phyloP scores from a whole-genome alignment of 1,140 invertebrate species.

The Lucilia sericata region DNA sequence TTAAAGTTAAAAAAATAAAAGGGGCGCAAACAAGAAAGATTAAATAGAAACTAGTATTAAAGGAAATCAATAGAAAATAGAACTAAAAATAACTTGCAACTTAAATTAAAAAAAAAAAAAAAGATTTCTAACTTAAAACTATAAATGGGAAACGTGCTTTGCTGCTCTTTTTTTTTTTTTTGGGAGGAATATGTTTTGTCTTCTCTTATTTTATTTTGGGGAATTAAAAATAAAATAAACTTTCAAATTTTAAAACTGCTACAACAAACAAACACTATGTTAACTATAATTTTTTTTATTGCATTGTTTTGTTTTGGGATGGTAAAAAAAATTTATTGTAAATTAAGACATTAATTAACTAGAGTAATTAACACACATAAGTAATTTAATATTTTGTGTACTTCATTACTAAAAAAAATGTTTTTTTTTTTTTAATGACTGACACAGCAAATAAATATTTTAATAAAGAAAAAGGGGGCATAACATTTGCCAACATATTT shows the following conservation, averaged over 20 bases:
- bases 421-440: not conserved
- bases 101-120: not conserved
- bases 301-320: not conserved
- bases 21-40: not conserved
- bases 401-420: not conserved
- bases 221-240: not conserved
- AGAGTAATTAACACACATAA: constrained; percentile 17
- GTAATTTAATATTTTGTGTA: constrained; percentile 14
- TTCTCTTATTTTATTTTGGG: not conserved
- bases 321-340: constrained; percentile 1
- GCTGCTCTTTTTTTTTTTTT: not conserved
- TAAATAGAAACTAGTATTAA: not conserved
- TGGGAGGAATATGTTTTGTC: not conserved
- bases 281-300: not conserved
- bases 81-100: not conserved
- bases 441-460: constrained; percentile 17
- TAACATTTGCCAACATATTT: not conserved
- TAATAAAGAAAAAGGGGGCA: not conserved
- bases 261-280: not conserved
- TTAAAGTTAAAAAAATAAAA: not conserved
- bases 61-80: not conserved
- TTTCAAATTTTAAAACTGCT: not conserved
- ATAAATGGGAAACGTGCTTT: constrained; percentile 22
- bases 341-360: constrained; percentile 38
- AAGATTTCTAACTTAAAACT: not conserved